phyloP scores from a whole-genome alignment of 2,113 vertebrate species.

The Corythoichthys intestinalis region DNA sequence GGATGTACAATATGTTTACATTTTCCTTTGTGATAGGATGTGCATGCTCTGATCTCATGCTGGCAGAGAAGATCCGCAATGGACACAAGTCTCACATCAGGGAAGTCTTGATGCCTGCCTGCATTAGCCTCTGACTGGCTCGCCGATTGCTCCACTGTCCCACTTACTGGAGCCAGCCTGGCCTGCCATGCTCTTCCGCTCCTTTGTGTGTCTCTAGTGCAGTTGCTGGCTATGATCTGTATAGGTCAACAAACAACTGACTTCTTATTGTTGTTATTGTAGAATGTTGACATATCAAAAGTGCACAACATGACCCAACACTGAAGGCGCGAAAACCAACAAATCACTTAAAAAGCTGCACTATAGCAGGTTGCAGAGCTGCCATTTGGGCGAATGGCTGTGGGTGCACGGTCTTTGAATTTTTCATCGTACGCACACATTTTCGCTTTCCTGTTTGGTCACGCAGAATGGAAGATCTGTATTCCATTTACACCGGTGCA shows the following conservation, averaged over 20 bases:
- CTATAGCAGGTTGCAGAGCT: too few relatives aligned
- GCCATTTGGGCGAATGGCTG: too few relatives aligned
- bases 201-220: conserved; percentile 36
- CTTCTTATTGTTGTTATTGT: conserved; percentile 11
- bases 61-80: conserved; percentile 42
- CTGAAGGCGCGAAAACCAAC: too few relatives aligned
- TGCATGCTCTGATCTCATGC: conserved; percentile 44
- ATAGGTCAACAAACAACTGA: conserved; percentile 5
- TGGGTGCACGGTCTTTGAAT: too few relatives aligned
- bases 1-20: conserved; percentile 35
- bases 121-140: conserved; percentile 43
- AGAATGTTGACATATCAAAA: conserved; percentile 15
- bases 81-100: conserved; percentile 62
- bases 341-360: too few relatives aligned
- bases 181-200: conserved; percentile 18
- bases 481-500: too few relatives aligned
- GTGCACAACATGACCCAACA: neutral
- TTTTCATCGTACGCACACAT: too few relatives aligned
- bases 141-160: conserved; percentile 48
- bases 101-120: conserved; percentile 55
- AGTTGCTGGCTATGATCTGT: conserved; percentile 31
- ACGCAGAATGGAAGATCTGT: too few relatives aligned
- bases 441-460: too few relatives aligned
- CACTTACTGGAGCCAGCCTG: conserved; percentile 28
- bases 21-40: conserved; percentile 63